Percentiles rank a stretch among this genome's conserved stretches.
These are phyloP conservation scores for Crocidura indochinensis DNA, from an alignment of 2,797 vertebrate genomes.

Conservation along the genomic window DNA sequence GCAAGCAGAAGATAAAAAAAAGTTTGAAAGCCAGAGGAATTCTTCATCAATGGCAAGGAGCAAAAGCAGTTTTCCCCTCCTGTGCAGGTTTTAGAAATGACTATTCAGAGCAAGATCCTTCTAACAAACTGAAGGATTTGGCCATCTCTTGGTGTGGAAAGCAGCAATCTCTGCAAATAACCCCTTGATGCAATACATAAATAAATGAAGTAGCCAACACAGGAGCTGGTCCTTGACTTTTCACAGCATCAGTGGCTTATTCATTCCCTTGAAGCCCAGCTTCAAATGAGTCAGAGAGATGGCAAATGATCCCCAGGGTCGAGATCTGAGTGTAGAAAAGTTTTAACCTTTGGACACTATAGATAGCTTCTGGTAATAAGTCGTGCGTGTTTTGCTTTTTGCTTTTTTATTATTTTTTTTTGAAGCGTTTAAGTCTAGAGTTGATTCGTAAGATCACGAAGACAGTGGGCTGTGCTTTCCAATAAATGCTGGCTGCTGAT, in stretches of 20 bases:
- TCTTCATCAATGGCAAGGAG: conserved; percentile 5
- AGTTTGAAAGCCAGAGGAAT: conserved; percentile 53
- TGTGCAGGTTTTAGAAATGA: conserved; percentile 18
- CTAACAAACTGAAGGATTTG: conserved; percentile 21
- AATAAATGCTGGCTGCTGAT: background rate
- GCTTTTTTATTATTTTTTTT: too few species aligned
- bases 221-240: background rate
- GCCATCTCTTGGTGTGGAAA: conserved; percentile 51
- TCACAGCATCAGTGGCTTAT: background rate
- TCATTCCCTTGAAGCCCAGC: conserved; percentile 18
- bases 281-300: conserved; percentile 10
- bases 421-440: background rate
- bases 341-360: background rate
- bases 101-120: background rate
- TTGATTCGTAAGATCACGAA: conserved; percentile 39
- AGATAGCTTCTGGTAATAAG: background rate
- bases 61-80: conserved; percentile 26
- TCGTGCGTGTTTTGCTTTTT: too few species aligned
- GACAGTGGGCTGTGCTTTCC: conserved; percentile 59
- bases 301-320: background rate
- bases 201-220: background rate
- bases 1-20: conserved; percentile 58
- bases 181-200: background rate
- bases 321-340: background rate
- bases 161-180: conserved; percentile 35